A percentile compares a stretch with the other conserved stretches of the same genome.
Evolutionary conservation across 2,888 invertebrate genomes (phyloP).

Genomic region (Hartigia nigra): DNA sequence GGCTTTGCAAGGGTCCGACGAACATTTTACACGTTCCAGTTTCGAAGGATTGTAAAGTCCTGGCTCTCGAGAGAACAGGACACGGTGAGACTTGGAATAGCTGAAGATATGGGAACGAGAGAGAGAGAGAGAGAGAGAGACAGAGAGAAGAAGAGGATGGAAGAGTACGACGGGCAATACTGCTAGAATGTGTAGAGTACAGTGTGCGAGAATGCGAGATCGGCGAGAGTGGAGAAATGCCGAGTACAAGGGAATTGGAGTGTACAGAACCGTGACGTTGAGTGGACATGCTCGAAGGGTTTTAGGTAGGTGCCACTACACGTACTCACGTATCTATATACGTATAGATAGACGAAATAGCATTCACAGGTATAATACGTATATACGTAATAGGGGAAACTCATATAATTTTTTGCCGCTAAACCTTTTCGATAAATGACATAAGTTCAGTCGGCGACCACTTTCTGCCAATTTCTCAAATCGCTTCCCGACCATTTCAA

Average conservation of each 20-base stretch:
- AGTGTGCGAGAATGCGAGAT: not conserved
- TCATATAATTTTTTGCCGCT: not conserved
- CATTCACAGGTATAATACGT: too few relatives aligned
- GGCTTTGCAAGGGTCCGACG: too few relatives aligned
- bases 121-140: slow-evolving; percentile 1
- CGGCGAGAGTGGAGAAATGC: not conserved
- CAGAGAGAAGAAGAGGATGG: not conserved
- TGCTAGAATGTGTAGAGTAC: not conserved
- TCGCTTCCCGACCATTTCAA: too few relatives aligned
- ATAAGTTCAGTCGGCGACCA: too few relatives aligned
- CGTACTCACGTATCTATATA: too few relatives aligned
- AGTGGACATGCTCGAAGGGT: slow-evolving; percentile 3
- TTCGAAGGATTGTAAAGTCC: too few relatives aligned
- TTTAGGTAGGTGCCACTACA: not conserved
- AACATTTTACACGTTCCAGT: too few relatives aligned
- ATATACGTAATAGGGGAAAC: not conserved
- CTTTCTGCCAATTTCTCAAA: too few relatives aligned
- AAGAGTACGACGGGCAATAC: not conserved
- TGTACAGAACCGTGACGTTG: slow-evolving; percentile 1
- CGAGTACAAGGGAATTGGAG: not conserved
- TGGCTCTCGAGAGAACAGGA: too few relatives aligned
- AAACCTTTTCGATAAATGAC: too few relatives aligned
- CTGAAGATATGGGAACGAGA: not conserved
- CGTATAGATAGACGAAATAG: too few relatives aligned
- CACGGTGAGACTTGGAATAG: too few relatives aligned